Evolutionary conservation across 2,888 invertebrate genomes (phyloP), one percentile per base, ranked within the genome.

Genomic region (Plebejus melissa): DNA sequence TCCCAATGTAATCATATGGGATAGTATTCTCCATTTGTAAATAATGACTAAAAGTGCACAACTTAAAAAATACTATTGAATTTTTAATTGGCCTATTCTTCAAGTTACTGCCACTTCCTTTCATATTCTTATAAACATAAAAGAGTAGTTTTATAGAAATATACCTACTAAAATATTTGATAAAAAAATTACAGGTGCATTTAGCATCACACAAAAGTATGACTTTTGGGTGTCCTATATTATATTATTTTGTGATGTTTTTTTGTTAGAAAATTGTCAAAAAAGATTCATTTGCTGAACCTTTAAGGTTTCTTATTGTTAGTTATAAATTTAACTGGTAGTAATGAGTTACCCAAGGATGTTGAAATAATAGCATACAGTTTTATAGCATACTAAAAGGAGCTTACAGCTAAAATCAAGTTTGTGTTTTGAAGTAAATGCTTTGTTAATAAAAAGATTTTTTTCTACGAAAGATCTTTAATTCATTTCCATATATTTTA

Each of bases 401-500:
- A 36, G 32, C 65, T 32, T 65, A 65, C 16, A 36, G 32, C 32
- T 32, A 32, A 32, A 32, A 60, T 60, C 9, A 58, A 58, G 22
- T 74, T n/a, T 38, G 65, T 41, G 58, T 60, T 60, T n/a, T 74
- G 11, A 74, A n/a, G 3, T 74, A 16, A 38, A 74, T 50, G 41
- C 58, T 74, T 74, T 60, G 38, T 60, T 58, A 60, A 60, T 74
- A 58, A 74, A 74, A 74, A 38, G 54, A 36, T 80, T 72, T 82
- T 81, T 86, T 87, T 88, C 91, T 92, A 92, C 87, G 88, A 92
- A 92, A 91, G 70, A 86, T 89, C 82, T 91, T 93, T 93, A 91
- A 90, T 93, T 90, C 85, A 89, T 89, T 90, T 90, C 91, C 90
- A 90, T 86, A 85, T 87, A 88, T 85, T 88, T 87, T 90, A 91